phyloP scores from a whole-genome alignment of 1,140 invertebrate genomes.

The Globodera ellingtonae region DNA sequence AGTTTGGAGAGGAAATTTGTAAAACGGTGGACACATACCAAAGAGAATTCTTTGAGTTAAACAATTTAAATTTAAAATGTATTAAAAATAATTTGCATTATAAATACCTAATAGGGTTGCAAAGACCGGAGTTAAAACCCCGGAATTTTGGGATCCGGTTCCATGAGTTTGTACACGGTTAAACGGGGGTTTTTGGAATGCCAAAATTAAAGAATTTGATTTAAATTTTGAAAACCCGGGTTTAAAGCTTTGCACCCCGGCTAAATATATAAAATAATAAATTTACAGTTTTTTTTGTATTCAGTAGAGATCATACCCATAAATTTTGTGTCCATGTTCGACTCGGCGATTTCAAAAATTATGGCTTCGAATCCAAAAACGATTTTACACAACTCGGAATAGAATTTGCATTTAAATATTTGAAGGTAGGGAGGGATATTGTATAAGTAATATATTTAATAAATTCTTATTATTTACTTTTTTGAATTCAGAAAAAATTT shows the following conservation, averaged over 20 bases:
- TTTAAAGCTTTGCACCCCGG: too few relatives aligned
- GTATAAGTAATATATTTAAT: too few relatives aligned
- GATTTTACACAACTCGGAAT: conserved; percentile 20
- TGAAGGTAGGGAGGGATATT: conserved; percentile 12
- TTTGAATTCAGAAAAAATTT: conserved; percentile 9
- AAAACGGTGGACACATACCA: neutral
- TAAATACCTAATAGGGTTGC: too few relatives aligned
- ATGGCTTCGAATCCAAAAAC: neutral
- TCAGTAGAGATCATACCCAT: neutral
- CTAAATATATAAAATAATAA: neutral
- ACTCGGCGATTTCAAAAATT: neutral
- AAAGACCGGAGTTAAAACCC: too few relatives aligned
- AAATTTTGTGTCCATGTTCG: conserved; percentile 30
- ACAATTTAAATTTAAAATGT: neutral
- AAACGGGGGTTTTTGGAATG: too few relatives aligned
- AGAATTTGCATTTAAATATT: conserved; percentile 17
- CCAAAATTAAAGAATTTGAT: too few relatives aligned
- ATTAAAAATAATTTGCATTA: too few relatives aligned
- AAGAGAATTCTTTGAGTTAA: neutral
- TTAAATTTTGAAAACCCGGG: too few relatives aligned
- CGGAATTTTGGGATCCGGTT: too few relatives aligned
- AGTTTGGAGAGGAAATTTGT: neutral
- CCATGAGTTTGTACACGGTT: too few relatives aligned
- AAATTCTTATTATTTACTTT: too few relatives aligned
- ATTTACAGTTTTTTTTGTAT: neutral